A percentile compares a stretch with the other conserved stretches of the same genome.
phyloP scores from a whole-genome alignment of 2,797 vertebrate genomes.

The Rhinophrynus dorsalis region DNA sequence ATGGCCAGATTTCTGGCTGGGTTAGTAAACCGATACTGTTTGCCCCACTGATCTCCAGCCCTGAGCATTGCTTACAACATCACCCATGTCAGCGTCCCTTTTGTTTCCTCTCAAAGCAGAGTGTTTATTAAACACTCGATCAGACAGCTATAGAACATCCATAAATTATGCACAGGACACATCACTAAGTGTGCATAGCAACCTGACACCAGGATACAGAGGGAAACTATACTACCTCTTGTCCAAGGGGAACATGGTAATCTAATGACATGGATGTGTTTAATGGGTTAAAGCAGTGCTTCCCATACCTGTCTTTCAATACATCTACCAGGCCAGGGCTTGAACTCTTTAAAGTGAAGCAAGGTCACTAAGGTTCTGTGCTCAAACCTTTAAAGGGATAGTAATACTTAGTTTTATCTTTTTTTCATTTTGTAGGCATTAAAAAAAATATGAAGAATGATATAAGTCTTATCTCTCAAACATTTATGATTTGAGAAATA shows the following conservation, averaged over 20 bases:
- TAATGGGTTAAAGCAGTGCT: not conserved
- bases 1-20: not conserved
- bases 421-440: no score
- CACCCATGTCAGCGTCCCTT: not conserved
- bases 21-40: not conserved
- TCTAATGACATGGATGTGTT: not conserved
- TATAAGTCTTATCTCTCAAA: no score
- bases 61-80: constrained; percentile 1
- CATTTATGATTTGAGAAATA: no score
- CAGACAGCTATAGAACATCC: not conserved
- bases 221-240: constrained; percentile 2
- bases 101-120: constrained; percentile 24
- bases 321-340: no score
- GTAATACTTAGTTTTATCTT: no score
- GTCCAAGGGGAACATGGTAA: not conserved
- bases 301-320: no score
- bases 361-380: no score
- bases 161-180: constrained; percentile 42
- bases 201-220: constrained; percentile 29
- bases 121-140: not conserved
- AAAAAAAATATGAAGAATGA: no score
- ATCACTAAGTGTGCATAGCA: not conserved
- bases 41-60: not conserved
- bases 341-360: no score
- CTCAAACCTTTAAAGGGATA: no score